Conservation (phyloP, 1,140 invertebrate species). For the Drepana arcuata region DNA sequence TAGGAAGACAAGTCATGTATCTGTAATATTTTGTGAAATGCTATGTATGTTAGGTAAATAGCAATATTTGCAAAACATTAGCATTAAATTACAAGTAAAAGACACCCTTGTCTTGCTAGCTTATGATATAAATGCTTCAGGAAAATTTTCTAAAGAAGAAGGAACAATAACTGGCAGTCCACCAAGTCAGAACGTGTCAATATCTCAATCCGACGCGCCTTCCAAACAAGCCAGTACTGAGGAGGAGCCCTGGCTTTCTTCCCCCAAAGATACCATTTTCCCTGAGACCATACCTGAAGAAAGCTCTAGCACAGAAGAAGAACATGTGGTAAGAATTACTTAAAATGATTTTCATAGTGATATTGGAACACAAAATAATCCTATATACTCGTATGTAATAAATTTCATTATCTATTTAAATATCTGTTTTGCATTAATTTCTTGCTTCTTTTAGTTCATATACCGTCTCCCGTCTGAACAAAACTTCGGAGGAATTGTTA, state of each 20-base stretch:
- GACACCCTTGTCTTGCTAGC: too few relatives aligned
- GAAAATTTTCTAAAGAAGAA: slow-evolving; percentile 74
- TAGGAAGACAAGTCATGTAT: too few relatives aligned
- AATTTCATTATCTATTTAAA: too few relatives aligned
- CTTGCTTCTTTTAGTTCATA: slow-evolving; percentile 74
- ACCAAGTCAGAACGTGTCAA: slow-evolving; percentile 74
- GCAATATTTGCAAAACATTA: too few relatives aligned
- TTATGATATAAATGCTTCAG: slow-evolving; percentile 30
- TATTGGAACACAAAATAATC: too few relatives aligned
- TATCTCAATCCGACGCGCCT: slow-evolving; percentile 72
- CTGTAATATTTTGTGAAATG: too few relatives aligned
- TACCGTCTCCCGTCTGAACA: slow-evolving; percentile 82
- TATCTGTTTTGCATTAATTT: too few relatives aligned
- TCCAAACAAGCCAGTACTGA: slow-evolving; percentile 67
- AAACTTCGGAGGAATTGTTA: slow-evolving; percentile 74
- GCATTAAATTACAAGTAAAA: too few relatives aligned
- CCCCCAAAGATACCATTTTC: slow-evolving; percentile 88
- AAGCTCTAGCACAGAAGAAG: slow-evolving; percentile 91
- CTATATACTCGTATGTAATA: too few relatives aligned
- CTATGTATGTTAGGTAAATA: too few relatives aligned
- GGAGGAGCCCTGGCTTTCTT: slow-evolving; percentile 84
- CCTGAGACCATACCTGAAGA: slow-evolving; percentile 94
- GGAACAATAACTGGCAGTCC: slow-evolving; percentile 73
- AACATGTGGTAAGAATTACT: slow-evolving; percentile 80
- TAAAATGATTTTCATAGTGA: too few relatives aligned